Base-by-base conservation (phyloP, 2,797 vertebrate species). In the Muscicapa striata region DNA sequence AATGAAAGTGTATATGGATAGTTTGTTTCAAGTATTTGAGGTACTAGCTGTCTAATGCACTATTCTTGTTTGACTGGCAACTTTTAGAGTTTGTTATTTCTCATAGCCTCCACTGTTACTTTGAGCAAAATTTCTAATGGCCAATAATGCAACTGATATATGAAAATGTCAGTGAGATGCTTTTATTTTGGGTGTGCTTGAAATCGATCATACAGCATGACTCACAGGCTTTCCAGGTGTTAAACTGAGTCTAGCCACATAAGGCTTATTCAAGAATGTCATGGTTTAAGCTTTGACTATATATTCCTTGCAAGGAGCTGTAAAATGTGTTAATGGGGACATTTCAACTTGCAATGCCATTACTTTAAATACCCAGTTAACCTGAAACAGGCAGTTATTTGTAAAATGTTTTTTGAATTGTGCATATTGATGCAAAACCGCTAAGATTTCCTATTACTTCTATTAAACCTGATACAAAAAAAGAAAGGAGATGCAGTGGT, bases 81-180 rank as follows among this genome's bases (percentile, higher is more conserved):
- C 48, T 92, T 43, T 83, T 93, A 84, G 48, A 67, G 46, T 91
- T 91, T 93, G 32, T 88, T 94, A 93, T 90, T 96, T 38, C 57
- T 29, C 22, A 41, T 82, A 66, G 26, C 18, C 45, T 83, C 79
- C 74, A 64, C 64, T 67, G 76, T 22, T 76, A 61, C 84, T 95
- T 96, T 78, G 40, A 78, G 77, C 36, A 68, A 64, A 95, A 84
- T 86, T 96, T 95, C 22, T 91, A 23, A 85, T 64, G 87, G 34
- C 3, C 34, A 83, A 5, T 45, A 34, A 83, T 59, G 36, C 14
- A 21, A 76, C 41, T 43, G 45, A 38, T 81, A 79, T 3, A 20
- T 41, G n/a, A 72, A 90, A 87, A 45, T 77, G 46, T 94, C 49
- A 84, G 36, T 73, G 62, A 43, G 45, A 76, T 57, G 34, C 8